Base-by-base conservation (phyloP, 2,888 invertebrate genomes). In the Eupithecia vulgata region DNA sequence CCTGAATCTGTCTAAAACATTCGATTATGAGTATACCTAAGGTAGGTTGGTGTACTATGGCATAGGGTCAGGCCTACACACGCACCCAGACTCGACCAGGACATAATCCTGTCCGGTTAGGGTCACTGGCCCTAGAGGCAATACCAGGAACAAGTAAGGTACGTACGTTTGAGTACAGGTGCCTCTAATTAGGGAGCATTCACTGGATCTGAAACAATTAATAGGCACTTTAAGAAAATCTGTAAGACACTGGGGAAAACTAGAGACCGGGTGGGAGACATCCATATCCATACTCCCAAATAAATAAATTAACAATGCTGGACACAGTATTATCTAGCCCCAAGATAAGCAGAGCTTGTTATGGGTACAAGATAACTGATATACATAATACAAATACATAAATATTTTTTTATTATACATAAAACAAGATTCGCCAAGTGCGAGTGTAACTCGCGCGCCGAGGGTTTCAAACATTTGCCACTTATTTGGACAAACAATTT, bases 41-140 rank as follows among this genome's bases (percentile, higher is more conserved):
- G 42, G 42, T 3, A 1, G 8, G n/a, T 52, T 10, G 10, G 48
- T 10, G 10, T 52, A 52, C 71, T 79, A 77, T 13, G 70, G 75
- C 68, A 84, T 80, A 8, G 91, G 88, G 61, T 92, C 92, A 13
- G 96, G 95, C 84, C 97, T 96, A 89, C 98, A 98, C 40, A 98
- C 97, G 88, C 98, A 98, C n/a, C 98, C 98, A 83, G 98, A 98
- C 90, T 98, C 98, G 37, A 98, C 98, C 68, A 98, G 95, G n/a
- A 98, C 98, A 91, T 98, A 98, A 91, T 98, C 98, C 89, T 98
- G 98, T 7, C 98, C 98, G 5, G 98, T 98, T 25, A 98, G 93
- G 15, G 98, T 98, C 25, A 98, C 98, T 17, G 98, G 98, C 8
- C 98, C 98, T 71, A 98, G 90, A 0, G 98, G 98, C 75, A 98